Evolutionary conservation across 2,113 vertebrate genomes (phyloP), one percentile per base, ranked within the genome.

Genomic region (Anguilla rostrata): DNA sequence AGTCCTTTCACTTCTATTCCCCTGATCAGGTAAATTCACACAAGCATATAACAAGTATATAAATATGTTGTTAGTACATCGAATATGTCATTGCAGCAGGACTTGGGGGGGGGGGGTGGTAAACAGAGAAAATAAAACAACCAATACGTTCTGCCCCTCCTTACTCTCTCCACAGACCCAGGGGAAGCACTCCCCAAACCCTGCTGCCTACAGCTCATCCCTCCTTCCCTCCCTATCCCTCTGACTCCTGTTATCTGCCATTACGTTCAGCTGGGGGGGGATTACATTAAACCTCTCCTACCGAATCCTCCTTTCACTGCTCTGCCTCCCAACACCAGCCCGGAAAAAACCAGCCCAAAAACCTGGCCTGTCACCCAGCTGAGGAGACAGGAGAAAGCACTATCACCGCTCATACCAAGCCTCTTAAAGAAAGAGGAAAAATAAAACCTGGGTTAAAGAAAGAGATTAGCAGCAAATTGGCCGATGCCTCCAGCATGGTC

Each of bases 271-370:
- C 85, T 85, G n/a, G n/a, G n/a, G 81, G 88, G 89, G 89, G 90
- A 89, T 91, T 90, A 90, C 85, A 5, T 20, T 46, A 89, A 87
- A 89, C 88, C 90, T 84, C 84, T 18, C 84, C 18, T 29, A 60
- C 86, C 88, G 88, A 91, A 92, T 92, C 89, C 89, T 90, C 91
- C n/a, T 12, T 34, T 91, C 89, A 87, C 90, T 88, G 40, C 87
- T 43, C 81, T 29, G 7, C 15, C 34, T 18, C 43, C 81, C 22
- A 49, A 82, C 81, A 40, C 81, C 5, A 41, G 26, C 29, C 29
- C 34, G 34, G 34, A 26, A 39, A 29, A 39, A 22, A 20, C 18
- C 3, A 5, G 18, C 20, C 20, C 22, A 26, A 66, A 66, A 66
- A 26, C 2, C 18, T 20, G 15, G 60, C 8, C 18, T 26, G 60